phyloP scores from a whole-genome alignment of 2,113 vertebrate genomes.

The Mugil cephalus region DNA sequence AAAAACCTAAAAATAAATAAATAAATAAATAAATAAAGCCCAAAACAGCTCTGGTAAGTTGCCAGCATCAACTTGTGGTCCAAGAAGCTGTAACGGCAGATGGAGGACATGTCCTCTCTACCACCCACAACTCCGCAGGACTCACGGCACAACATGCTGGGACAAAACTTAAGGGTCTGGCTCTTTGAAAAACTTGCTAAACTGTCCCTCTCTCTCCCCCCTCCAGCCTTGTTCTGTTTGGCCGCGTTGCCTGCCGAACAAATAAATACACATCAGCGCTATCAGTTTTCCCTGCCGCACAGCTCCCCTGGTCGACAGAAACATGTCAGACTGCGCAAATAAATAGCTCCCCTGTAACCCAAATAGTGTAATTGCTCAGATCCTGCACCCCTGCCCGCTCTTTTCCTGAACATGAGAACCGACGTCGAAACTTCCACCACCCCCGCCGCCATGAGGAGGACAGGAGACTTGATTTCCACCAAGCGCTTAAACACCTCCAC shows the following conservation, averaged over 20 bases:
- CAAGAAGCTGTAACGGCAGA: constrained; percentile 43
- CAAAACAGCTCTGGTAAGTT: constrained; percentile 23
- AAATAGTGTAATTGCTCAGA: constrained; percentile 77
- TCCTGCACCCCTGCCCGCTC: constrained; percentile 62
- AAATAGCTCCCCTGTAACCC: constrained; percentile 77
- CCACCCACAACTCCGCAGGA: constrained; percentile 52
- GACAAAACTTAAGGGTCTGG: constrained; percentile 18
- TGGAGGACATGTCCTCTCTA: constrained; percentile 66
- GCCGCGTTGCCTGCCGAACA: constrained; percentile 66
- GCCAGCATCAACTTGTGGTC: constrained; percentile 45
- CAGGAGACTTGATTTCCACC: constrained; percentile 41
- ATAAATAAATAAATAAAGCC: background rate
- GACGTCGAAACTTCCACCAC: constrained; percentile 36
- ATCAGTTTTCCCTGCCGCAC: constrained; percentile 60
- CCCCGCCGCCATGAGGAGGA: constrained; percentile 33
- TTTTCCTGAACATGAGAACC: constrained; percentile 71
- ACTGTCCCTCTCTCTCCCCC: constrained; percentile 22
- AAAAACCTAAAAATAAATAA: no score
- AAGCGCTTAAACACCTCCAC: constrained; percentile 49
- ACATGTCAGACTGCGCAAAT: constrained; percentile 75
- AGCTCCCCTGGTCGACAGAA: constrained; percentile 66
- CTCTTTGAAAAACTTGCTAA: constrained; percentile 43
- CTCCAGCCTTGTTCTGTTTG: constrained; percentile 58
- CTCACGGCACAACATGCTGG: constrained; percentile 27
- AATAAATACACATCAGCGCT: constrained; percentile 76